phyloP scores from a whole-genome alignment of 2,113 vertebrate species.

The Ceuthmochares aereus region DNA sequence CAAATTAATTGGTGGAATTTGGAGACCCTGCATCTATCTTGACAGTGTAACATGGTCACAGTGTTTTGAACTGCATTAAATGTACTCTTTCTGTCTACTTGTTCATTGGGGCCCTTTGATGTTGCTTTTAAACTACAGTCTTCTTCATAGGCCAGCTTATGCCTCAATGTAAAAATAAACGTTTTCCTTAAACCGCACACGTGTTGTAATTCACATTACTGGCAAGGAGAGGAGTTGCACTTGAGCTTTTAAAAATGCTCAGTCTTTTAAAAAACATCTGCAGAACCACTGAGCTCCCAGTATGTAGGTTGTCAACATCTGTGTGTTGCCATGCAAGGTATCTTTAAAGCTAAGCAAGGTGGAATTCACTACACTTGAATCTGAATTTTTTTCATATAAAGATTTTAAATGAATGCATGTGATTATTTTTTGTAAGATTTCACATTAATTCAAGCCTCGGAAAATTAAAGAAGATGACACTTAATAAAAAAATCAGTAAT shows the following conservation, averaged over 20 bases:
- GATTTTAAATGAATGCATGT: neutral
- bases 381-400: neutral
- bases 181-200: constrained; percentile 45
- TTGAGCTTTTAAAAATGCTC: neutral
- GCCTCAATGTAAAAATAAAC: constrained; percentile 19
- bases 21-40: neutral
- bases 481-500: neutral
- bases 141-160: constrained; percentile 40
- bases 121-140: constrained; percentile 10
- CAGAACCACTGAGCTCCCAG: neutral
- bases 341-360: neutral
- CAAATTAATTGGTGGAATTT: neutral
- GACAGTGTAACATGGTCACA: neutral
- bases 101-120: constrained; percentile 52
- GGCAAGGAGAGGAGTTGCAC: neutral
- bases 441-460: neutral
- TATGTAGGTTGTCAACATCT: neutral
- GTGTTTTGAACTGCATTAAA: constrained; percentile 11
- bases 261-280: neutral
- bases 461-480: neutral
- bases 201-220: constrained; percentile 3
- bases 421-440: neutral
- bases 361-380: neutral
- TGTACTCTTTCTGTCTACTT: constrained; percentile 2
- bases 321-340: neutral